Evolutionary conservation across 2,888 invertebrate species (phyloP).

Genomic region (Melipona bicolor): DNA sequence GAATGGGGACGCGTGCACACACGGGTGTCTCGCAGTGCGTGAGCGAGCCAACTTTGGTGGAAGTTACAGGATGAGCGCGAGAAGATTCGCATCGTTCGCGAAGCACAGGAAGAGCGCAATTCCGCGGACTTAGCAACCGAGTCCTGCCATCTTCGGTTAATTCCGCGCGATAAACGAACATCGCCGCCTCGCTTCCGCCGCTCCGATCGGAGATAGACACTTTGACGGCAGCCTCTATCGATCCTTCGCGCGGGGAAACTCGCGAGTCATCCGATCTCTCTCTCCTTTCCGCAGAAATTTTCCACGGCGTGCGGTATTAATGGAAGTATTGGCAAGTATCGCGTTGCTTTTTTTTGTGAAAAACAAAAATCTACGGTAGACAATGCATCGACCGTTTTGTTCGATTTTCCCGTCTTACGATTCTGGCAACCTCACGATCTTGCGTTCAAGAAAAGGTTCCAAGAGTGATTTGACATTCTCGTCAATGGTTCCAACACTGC

Average conservation of each 20-base stretch:
- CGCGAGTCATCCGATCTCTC: background rate
- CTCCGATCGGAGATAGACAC: conserved; percentile 55
- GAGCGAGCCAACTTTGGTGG: conserved; percentile 78
- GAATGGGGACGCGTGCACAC: conserved; percentile 12
- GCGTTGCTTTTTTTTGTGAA: background rate
- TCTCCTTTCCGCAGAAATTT: background rate
- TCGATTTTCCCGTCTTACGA: no score
- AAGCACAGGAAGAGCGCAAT: conserved; percentile 79
- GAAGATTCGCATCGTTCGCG: conserved; percentile 78
- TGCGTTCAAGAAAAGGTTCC: no score
- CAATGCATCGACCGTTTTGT: no score
- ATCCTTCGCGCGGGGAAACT: background rate
- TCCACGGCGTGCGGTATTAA: no score
- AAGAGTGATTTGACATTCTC: no score
- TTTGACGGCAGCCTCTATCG: conserved; percentile 32
- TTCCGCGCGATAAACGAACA: conserved; percentile 63
- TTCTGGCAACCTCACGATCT: no score
- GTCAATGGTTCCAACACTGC: no score
- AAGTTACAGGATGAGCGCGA: conserved; percentile 74
- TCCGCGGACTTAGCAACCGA: conserved; percentile 77
- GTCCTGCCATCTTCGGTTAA: conserved; percentile 64
- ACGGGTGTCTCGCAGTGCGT: conserved; percentile 73
- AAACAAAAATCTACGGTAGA: no score
- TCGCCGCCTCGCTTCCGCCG: conserved; percentile 60
- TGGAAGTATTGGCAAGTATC: no score